Evolutionary conservation across 2,888 invertebrate genomes (phyloP).

Genomic region (Clistopyga incitator): DNA sequence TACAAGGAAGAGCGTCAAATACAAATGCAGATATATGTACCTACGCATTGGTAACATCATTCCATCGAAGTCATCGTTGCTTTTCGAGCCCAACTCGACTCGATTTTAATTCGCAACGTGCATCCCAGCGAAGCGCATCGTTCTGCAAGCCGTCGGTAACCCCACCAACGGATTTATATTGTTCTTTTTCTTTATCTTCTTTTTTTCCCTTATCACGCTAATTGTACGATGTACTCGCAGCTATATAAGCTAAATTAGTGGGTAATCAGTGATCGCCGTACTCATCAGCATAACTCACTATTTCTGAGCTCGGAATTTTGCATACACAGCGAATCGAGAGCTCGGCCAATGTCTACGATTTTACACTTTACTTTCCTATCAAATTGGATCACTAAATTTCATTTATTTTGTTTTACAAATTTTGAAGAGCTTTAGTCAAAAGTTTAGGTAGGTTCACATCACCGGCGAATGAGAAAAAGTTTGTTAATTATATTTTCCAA

Average conservation of each 20-base stretch:
- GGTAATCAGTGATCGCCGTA: slow-evolving; percentile 68
- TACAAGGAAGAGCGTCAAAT: not conserved
- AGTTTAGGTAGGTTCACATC: no score
- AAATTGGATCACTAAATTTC: not conserved
- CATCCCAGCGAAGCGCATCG: not conserved
- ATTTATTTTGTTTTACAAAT: not conserved
- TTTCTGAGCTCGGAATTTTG: not conserved
- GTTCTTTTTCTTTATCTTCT: not conserved
- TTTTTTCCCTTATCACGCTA: slow-evolving; percentile 22
- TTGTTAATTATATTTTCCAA: no score
- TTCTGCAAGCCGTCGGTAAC: not conserved
- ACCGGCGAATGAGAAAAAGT: no score
- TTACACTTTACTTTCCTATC: not conserved
- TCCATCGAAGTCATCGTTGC: not conserved
- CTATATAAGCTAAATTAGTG: slow-evolving; percentile 65
- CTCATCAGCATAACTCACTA: not conserved
- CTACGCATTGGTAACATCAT: slow-evolving; percentile 1
- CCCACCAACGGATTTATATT: not conserved
- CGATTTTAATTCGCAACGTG: not conserved
- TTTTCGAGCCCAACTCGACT: not conserved
- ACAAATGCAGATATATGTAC: not conserved
- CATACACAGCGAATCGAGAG: not conserved
- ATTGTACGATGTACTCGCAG: slow-evolving; percentile 63
- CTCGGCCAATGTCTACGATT: not conserved
- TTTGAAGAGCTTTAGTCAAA: no score